Conservation (phyloP, 2,797 vertebrate genomes). For the Heliangelus exortis region DNA sequence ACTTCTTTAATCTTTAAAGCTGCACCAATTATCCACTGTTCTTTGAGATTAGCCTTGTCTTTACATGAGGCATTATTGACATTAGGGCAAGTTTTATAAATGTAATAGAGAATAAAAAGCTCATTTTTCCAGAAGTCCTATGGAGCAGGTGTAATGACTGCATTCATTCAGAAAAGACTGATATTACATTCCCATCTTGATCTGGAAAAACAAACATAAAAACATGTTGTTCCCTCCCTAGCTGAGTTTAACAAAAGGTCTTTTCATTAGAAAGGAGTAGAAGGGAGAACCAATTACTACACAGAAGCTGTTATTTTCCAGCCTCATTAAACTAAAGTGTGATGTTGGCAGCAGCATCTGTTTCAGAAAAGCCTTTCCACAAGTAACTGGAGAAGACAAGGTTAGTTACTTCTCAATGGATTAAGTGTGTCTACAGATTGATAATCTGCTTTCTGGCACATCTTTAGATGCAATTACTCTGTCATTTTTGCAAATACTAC, state of each 20-base stretch:
- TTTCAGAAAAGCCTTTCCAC: not conserved
- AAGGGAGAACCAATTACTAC: not conserved
- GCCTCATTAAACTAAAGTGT: not conserved
- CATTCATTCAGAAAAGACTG: not conserved
- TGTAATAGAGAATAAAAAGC: not conserved
- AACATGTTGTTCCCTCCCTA: not conserved
- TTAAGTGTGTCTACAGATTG: not conserved
- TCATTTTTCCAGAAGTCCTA: not conserved
- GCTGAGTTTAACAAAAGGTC: not conserved
- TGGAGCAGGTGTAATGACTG: not conserved
- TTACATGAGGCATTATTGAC: not conserved
- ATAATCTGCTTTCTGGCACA: not conserved
- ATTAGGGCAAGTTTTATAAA: not conserved
- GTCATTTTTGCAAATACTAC: not conserved
- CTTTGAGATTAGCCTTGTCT: not conserved
- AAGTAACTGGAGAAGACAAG: not conserved
- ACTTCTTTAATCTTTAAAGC: not conserved
- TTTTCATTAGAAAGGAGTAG: not conserved
- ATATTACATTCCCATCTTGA: not conserved
- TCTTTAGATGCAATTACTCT: not conserved
- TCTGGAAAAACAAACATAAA: not conserved
- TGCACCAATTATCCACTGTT: not conserved
- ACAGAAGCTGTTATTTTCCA: not conserved
- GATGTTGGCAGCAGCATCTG: conserved; percentile 17
- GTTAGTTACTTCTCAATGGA: not conserved